Evolutionary conservation across 1,140 invertebrate species (phyloP).

Genomic region (Vollenhovia emeryi): DNA sequence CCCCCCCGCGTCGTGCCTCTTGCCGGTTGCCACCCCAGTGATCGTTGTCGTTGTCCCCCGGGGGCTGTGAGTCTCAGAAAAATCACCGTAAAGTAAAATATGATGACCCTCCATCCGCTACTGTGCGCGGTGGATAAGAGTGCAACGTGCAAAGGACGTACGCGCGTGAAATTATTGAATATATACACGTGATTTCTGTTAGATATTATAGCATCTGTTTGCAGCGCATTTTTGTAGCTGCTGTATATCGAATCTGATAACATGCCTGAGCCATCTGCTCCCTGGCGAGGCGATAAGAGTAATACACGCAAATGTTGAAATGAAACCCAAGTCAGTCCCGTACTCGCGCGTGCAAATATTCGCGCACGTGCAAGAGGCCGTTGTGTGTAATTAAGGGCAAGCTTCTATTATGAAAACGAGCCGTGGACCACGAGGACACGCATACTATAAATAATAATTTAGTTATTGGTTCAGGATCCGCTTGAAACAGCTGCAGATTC

Average conservation of each 20-base stretch:
- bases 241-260: slow-evolving; percentile 61
- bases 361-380: background rate
- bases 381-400: too few species aligned
- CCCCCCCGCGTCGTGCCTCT: background rate
- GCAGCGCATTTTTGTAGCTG: slow-evolving; percentile 3
- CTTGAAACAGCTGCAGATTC: slow-evolving; percentile 84
- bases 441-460: slow-evolving; percentile 75
- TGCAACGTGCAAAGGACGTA: background rate
- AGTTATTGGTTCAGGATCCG: slow-evolving; percentile 83
- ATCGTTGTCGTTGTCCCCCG: too few species aligned
- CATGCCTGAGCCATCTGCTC: slow-evolving; percentile 65
- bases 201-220: slow-evolving; percentile 40
- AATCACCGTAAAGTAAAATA: too few species aligned
- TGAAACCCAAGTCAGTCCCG: slow-evolving; percentile 16
- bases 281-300: slow-evolving; percentile 53
- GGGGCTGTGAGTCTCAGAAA: too few species aligned
- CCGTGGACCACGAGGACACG: slow-evolving; percentile 63
- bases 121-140: background rate
- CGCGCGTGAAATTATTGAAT: slow-evolving; percentile 2
- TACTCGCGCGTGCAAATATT: background rate
- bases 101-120: too few species aligned
- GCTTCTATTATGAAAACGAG: slow-evolving; percentile 40
- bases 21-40: too few species aligned
- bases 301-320: slow-evolving; percentile 32
- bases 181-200: background rate